Conservation (phyloP, 1,140 invertebrate genomes). For the Oedothorax gibbosus region DNA sequence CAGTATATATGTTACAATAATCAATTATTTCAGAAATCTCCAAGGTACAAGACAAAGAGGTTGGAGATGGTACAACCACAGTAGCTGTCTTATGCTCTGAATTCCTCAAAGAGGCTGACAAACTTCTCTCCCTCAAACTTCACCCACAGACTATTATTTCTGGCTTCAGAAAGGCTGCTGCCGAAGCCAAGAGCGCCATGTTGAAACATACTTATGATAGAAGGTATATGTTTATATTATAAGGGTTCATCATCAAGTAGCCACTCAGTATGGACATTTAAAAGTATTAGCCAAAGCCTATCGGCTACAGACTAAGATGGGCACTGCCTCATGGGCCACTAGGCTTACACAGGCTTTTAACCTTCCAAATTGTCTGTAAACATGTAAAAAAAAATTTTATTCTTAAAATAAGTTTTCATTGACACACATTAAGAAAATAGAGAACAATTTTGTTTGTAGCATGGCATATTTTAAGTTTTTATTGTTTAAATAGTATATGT, state of each 20-base stretch:
- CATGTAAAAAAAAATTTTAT: no score
- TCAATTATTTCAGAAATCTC: slow-evolving; percentile 84
- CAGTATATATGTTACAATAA: neutral
- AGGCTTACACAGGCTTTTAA: no score
- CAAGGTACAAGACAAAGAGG: slow-evolving; percentile 98
- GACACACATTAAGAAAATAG: no score
- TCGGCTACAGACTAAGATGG: no score
- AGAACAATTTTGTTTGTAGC: no score
- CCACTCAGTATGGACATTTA: no score
- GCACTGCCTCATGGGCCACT: no score
- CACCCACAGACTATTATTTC: slow-evolving; percentile 98
- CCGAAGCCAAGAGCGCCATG: slow-evolving; percentile 86
- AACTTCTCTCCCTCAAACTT: slow-evolving; percentile 91
- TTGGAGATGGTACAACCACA: slow-evolving; percentile 99
- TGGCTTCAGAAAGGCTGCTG: slow-evolving; percentile 91
- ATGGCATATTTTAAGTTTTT: no score
- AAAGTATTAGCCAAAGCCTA: no score
- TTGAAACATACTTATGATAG: slow-evolving; percentile 83
- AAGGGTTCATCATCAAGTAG: neutral
- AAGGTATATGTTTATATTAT: slow-evolving; percentile 69
- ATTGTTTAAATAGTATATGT: no score
- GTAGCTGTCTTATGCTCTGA: slow-evolving; percentile 98
- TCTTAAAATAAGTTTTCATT: no score
- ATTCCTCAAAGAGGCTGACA: slow-evolving; percentile 94
- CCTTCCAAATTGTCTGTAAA: no score